Evolutionary conservation across 2,888 invertebrate genomes (phyloP).

Genomic region (Arenicola marina): DNA sequence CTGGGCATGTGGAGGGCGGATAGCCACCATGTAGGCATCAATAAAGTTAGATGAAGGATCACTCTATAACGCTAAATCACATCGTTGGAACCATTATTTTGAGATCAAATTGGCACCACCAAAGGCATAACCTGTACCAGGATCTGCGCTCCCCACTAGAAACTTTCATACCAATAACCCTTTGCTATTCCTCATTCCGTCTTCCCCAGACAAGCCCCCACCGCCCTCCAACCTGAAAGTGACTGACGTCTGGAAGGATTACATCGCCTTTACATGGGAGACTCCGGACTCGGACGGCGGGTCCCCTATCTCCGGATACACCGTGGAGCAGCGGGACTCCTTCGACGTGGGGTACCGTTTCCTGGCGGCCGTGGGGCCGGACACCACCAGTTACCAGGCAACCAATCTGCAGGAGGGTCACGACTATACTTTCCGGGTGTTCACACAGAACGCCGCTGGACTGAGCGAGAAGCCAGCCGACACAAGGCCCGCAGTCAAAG

Average conservation of each 20-base stretch:
- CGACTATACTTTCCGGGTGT: conserved; percentile 80
- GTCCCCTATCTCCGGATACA: conserved; percentile 41
- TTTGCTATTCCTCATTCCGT: no score
- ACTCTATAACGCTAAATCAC: no score
- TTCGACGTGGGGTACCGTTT: conserved; percentile 26
- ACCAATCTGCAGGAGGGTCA: conserved; percentile 33
- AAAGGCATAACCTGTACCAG: no score
- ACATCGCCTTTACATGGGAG: conserved; percentile 38
- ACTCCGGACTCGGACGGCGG: conserved; percentile 36
- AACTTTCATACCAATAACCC: no score
- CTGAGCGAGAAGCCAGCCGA: conserved; percentile 66
- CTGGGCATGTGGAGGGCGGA: no score
- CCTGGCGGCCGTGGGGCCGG: conserved; percentile 21
- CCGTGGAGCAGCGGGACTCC: conserved; percentile 47
- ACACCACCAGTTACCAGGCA: conserved; percentile 19
- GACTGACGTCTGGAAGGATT: conserved; percentile 36
- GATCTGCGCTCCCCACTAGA: no score
- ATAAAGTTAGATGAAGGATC: no score
- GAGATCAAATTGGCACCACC: no score
- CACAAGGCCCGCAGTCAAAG: conserved; percentile 72
- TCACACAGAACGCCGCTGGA: conserved; percentile 84
- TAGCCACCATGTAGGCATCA: no score
- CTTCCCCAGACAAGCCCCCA: conserved; percentile 27
- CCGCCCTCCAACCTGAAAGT: conserved; percentile 34
- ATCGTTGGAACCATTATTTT: no score